Conservation (phyloP, 1,140 invertebrate genomes). For the Dreissena rostriformis region DNA sequence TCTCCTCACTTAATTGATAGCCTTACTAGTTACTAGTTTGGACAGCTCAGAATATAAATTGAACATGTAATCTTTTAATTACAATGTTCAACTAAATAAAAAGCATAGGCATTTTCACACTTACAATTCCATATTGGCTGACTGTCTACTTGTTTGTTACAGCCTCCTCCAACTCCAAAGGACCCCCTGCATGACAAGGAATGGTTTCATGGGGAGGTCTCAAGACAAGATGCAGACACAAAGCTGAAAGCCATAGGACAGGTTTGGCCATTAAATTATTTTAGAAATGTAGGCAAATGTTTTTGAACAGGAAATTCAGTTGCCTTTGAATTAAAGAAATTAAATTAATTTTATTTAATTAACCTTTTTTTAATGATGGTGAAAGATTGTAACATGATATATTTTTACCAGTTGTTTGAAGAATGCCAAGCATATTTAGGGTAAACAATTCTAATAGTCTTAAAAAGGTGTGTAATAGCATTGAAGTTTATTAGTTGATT, state of each 20-base stretch:
- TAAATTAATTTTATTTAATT: background rate
- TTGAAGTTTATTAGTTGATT: too few species aligned
- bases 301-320: background rate
- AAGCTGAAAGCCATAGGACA: slow-evolving; percentile 34
- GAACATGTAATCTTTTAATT: too few species aligned
- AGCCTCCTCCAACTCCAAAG: slow-evolving; percentile 16
- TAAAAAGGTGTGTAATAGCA: too few species aligned
- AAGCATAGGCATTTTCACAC: too few species aligned
- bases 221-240: slow-evolving; percentile 9
- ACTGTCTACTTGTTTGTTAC: background rate
- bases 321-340: background rate
- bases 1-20: background rate
- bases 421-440: background rate
- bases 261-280: background rate
- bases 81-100: too few species aligned
- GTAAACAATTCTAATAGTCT: background rate
- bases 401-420: background rate
- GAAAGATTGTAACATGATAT: background rate
- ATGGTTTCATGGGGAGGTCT: slow-evolving; percentile 55
- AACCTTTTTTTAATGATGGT: background rate
- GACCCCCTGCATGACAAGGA: slow-evolving; percentile 41
- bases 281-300: background rate
- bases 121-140: too few species aligned
- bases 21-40: too few species aligned
- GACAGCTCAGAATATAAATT: too few species aligned